Percentiles rank a stretch among this genome's conserved stretches.
Evolutionary conservation across 2,888 invertebrate species (phyloP).

Genomic region (Hesperia comma): DNA sequence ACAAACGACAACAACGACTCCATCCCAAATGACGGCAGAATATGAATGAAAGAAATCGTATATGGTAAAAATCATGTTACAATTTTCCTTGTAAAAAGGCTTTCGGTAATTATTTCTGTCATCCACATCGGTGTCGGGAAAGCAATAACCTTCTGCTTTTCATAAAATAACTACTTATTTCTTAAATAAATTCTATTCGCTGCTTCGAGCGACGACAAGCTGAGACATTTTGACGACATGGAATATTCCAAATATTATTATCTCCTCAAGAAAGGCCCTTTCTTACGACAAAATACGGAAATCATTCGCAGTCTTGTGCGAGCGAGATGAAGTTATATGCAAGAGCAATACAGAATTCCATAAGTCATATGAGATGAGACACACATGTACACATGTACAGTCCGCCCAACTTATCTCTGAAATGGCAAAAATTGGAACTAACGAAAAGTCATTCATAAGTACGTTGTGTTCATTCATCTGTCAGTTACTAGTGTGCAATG

Average conservation of each 20-base stretch:
- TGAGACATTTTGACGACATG: slow-evolving; percentile 7
- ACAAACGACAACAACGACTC: background rate
- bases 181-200: background rate
- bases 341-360: background rate
- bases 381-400: too few relatives aligned
- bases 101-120: slow-evolving; percentile 12
- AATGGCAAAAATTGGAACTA: too few relatives aligned
- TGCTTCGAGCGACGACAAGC: background rate
- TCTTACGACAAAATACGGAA: background rate
- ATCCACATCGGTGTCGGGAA: background rate
- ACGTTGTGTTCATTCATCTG: too few relatives aligned
- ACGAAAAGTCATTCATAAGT: too few relatives aligned
- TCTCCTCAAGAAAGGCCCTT: background rate
- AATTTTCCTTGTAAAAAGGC: background rate
- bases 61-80: background rate
- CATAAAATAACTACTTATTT: slow-evolving; percentile 10
- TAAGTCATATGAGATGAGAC: background rate
- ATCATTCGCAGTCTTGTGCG: background rate
- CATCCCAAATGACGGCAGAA: background rate
- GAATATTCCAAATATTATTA: slow-evolving; percentile 4
- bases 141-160: slow-evolving; percentile 6
- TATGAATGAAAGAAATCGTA: background rate
- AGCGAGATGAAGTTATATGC: background rate
- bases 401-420: too few relatives aligned
- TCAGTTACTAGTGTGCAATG: too few relatives aligned